Evolutionary conservation across 2,888 invertebrate species (phyloP).

Genomic region (Mythimna albipuncta): DNA sequence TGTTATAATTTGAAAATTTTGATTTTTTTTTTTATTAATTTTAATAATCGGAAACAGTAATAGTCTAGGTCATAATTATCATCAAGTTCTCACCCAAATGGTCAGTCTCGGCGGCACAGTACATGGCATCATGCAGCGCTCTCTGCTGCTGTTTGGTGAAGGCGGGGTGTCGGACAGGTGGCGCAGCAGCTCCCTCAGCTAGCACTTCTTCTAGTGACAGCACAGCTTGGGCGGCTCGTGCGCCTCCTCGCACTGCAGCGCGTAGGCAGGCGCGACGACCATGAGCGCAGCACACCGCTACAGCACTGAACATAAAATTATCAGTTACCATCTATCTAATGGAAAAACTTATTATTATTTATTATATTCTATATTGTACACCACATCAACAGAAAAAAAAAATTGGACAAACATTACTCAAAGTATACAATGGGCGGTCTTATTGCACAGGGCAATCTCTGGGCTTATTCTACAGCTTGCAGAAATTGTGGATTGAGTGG

Average conservation of each 20-base stretch:
- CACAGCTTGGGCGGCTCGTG: slow-evolving; percentile 92
- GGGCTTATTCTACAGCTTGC: too few relatives aligned
- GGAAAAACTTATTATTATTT: too few relatives aligned
- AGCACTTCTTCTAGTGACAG: slow-evolving; percentile 97
- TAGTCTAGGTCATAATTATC: neutral
- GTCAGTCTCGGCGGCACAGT: slow-evolving; percentile 97
- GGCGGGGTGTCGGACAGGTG: slow-evolving; percentile 82
- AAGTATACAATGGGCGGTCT: too few relatives aligned
- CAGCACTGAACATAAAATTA: slow-evolving; percentile 91
- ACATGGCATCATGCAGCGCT: slow-evolving; percentile 97
- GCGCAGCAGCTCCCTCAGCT: slow-evolving; percentile 93
- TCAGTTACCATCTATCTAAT: neutral
- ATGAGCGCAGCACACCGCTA: slow-evolving; percentile 97
- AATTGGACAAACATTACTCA: too few relatives aligned
- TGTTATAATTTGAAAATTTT: too few relatives aligned
- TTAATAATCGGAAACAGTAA: neutral
- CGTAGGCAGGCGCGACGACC: slow-evolving; percentile 95
- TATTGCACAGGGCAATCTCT: too few relatives aligned
- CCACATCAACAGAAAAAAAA: too few relatives aligned
- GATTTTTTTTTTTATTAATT: too few relatives aligned
- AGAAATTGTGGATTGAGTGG: too few relatives aligned
- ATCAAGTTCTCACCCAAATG: slow-evolving; percentile 92
- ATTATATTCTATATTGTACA: too few relatives aligned
- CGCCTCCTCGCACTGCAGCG: slow-evolving; percentile 91
- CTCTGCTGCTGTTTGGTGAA: slow-evolving; percentile 96